These are phyloP conservation scores for Scaeva pyrastri DNA, from an alignment of 2,888 invertebrate species.

Conservation along the genomic window DNA sequence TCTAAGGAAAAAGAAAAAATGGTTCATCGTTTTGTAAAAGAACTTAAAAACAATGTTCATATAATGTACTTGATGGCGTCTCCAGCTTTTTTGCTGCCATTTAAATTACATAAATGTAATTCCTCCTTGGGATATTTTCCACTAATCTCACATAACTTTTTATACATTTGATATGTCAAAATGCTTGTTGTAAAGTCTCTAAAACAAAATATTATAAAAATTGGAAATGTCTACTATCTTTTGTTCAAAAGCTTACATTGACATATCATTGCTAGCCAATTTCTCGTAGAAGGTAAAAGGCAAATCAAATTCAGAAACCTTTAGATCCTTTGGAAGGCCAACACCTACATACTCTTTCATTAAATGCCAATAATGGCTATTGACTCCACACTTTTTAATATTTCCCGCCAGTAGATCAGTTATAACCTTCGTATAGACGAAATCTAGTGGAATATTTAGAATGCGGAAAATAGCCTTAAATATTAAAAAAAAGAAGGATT, in stretches of 20 bases:
- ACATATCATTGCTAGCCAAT: not conserved
- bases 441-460: not conserved
- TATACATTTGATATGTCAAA: slow-evolving; percentile 19
- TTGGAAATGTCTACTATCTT: no score
- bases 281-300: not conserved
- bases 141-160: slow-evolving; percentile 31
- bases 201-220: not conserved
- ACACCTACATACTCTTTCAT: slow-evolving; percentile 87
- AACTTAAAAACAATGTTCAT: no score
- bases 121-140: slow-evolving; percentile 5
- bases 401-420: slow-evolving; percentile 88
- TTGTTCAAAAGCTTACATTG: not conserved
- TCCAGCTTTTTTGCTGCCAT: slow-evolving; percentile 90
- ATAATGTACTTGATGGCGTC: slow-evolving; percentile 85
- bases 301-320: not conserved
- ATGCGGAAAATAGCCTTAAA: slow-evolving; percentile 20
- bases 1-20: not conserved
- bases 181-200: slow-evolving; percentile 89
- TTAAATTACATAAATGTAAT: slow-evolving; percentile 90
- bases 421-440: slow-evolving; percentile 85
- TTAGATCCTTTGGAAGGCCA: slow-evolving; percentile 86
- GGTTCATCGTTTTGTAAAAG: not conserved
- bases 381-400: slow-evolving; percentile 86
- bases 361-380: slow-evolving; percentile 88
- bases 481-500: slow-evolving; percentile 25